A percentile compares a stretch with the other conserved stretches of the same genome.
Evolutionary conservation across 1,140 invertebrate genomes (phyloP).

Genomic region (Microplitis demolitor): DNA sequence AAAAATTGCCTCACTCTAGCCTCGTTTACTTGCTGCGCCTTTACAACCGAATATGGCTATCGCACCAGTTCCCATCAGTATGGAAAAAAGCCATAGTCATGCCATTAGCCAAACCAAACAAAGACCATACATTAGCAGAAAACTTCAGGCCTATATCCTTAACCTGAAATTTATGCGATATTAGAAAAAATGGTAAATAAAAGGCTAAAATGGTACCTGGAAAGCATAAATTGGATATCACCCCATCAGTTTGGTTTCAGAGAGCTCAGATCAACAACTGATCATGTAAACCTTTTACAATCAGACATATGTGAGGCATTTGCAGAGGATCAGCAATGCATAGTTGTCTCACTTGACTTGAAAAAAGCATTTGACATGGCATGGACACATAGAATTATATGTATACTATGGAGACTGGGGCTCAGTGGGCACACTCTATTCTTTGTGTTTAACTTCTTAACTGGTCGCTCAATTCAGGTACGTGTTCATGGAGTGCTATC

Average conservation of each 20-base stretch:
- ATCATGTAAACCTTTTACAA: neutral
- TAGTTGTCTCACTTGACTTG: constrained; percentile 30
- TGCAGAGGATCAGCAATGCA: neutral
- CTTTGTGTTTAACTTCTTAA: neutral
- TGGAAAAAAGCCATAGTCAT: constrained; percentile 45
- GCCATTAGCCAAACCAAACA: constrained; percentile 44
- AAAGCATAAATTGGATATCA: neutral
- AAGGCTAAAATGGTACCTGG: constrained; percentile 22
- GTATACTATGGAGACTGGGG: neutral
- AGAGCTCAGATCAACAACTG: constrained; percentile 4
- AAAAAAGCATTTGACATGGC: neutral
- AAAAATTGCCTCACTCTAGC: too few species aligned
- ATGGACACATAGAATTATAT: neutral
- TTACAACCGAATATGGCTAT: constrained; percentile 37
- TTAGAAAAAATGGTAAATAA: constrained; percentile 40
- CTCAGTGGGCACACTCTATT: neutral
- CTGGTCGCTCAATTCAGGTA: neutral
- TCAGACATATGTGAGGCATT: neutral
- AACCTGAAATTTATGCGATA: constrained; percentile 41
- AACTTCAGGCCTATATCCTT: constrained; percentile 49
- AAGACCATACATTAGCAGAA: constrained; percentile 31
- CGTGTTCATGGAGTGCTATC: neutral
- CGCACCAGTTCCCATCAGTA: constrained; percentile 35
- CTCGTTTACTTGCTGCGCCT: constrained; percentile 26
- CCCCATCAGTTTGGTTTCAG: constrained; percentile 30